Base-by-base conservation (phyloP, 2,797 vertebrate genomes). In the Gymnodraco acuticeps region DNA sequence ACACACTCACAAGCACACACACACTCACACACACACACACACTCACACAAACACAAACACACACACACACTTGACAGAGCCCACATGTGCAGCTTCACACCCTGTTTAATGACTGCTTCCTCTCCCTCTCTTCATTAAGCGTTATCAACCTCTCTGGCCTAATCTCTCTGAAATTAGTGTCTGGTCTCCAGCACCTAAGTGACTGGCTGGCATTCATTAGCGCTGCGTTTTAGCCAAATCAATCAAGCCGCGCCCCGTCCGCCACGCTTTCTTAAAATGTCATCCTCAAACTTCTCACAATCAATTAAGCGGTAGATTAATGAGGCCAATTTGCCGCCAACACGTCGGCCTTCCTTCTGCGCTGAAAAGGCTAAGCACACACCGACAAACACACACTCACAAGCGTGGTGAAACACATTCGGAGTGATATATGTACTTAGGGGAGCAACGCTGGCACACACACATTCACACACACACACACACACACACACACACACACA, bases 261-360 rank as follows among this genome's bases (percentile, higher is more conserved):
- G 80, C 92, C 89, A 90, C 85, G 92, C 89, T 92, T 94, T 95
- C 93, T 95, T 94, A 77, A 95, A 95, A 95, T 95, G 95, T 95
- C 95, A 96, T 94, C 92, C 91, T 91, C 92, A 93, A 95, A 96
- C 94, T 94, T 94, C 95, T 95, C 92, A 94, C 94, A 95, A 95
- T 95, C 94, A 95, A 95, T 95, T 95, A 94, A 92, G 91, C 85
- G 83, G 81, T 92, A 95, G 94, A 95, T 96, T 95, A 95, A 96
- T 94, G 95, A 92, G 93, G 89, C 94, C 94, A 95, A 95, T 95
- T 96, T 95, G 87, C 89, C 89, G 83, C 92, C 89, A 93, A 95
- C 94, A 91, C 86, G 90, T 92, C 89, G 70, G 70, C 88, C 91
- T 90, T 87, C 84, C 50, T 73, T 71, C 82, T 70, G 61, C 1